Evolutionary conservation across 2,797 vertebrate genomes (phyloP), one percentile per base, ranked within the genome.

Genomic region (Onychomys arenicola): DNA sequence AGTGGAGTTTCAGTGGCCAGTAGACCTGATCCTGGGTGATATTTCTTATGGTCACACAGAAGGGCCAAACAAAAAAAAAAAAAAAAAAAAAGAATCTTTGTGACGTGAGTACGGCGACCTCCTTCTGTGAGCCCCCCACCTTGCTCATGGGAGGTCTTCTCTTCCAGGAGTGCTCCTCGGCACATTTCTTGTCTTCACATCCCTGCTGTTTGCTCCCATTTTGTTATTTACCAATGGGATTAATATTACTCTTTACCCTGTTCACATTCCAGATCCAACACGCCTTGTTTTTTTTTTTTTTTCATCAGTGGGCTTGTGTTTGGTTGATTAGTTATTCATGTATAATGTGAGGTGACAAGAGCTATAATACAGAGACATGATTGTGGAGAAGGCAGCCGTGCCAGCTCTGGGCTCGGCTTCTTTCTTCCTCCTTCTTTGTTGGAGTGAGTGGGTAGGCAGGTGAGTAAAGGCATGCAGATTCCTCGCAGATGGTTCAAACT

Each of bases 321-420:
- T 94, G 92, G 96, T 86, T 97, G 97, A 97, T 97, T 97, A 96
- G 97, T 96, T 98, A 97, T 97, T 97, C 97, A 96, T 95, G 94
- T 90, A n/a, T 93, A 96, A 96, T 95, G 86, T 89, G 91, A 89
- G 94, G 95, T 84, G 96, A 97, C 96, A 98, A 97, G 95, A 90
- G 89, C 96, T 88, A 25, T 89, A 80, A 93, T 61, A 95, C 96
- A 97, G 92, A 97, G 91, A 90, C 89, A 78, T 95, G 92, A 96
- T 87, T 90, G 94, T 96, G 92, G 83, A 25, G 92, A 84, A 82
- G 5, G 25, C 91, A 57, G 87, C 57, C 85, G 0, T 59, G 75
- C 73, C n/a, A 69, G 61, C 87, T 84, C 81, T 6, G n/a, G 71
- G 46, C 37, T 67, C 89, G 91, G 84, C 65, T 93, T 92, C 59